Conservation (phyloP, 2,113 vertebrate species). For the Cyphomyrus plagiostoma region DNA sequence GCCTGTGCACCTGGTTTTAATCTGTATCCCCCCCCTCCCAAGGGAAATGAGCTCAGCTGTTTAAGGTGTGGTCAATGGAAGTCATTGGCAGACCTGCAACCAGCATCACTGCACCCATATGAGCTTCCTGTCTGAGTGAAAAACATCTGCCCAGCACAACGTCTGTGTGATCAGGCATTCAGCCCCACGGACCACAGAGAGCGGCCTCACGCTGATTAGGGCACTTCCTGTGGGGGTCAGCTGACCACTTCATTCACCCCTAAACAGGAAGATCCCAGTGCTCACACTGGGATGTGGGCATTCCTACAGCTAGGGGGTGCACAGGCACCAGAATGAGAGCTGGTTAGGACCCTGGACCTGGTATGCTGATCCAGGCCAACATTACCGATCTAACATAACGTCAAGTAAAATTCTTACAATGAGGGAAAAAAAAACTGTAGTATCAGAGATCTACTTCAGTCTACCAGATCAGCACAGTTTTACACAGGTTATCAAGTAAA, state of each 20-base stretch:
- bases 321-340: background rate
- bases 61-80: background rate
- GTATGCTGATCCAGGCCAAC: background rate
- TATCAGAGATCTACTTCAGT: background rate
- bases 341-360: background rate
- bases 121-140: conserved; percentile 23
- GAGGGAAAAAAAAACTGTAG: no score
- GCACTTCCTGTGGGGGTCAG: background rate
- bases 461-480: background rate
- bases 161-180: conserved; percentile 31
- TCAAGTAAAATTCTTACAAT: background rate
- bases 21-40: background rate
- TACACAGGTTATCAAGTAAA: background rate
- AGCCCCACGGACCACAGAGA: conserved; percentile 24
- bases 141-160: conserved; percentile 41
- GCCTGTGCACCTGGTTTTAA: conserved; percentile 15
- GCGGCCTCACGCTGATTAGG: background rate
- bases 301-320: background rate
- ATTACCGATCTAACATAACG: background rate
- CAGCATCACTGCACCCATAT: background rate
- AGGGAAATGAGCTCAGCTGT: conserved; percentile 17
- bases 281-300: background rate
- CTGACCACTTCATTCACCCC: background rate
- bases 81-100: background rate
- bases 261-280: background rate